Percentiles rank a stretch among this genome's conserved stretches.
These are phyloP conservation scores for Tetragonisca angustula DNA, from an alignment of 2,888 invertebrate species.

Conservation along the genomic window DNA sequence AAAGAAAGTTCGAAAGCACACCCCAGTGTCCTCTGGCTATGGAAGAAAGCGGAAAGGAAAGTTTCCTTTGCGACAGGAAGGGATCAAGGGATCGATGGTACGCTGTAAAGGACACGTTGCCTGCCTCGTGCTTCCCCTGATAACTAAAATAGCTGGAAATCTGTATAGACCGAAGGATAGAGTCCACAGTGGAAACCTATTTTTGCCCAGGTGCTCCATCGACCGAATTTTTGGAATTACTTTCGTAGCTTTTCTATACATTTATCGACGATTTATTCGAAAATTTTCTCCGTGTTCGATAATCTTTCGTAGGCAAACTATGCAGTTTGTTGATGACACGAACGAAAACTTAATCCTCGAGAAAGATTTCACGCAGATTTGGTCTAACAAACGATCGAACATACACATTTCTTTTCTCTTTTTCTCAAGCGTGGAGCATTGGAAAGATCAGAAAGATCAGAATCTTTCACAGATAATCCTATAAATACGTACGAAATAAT, in stretches of 20 bases:
- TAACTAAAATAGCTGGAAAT: not conserved
- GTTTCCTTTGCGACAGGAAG: conserved; percentile 27
- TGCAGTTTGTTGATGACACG: not conserved
- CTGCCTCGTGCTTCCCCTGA: not conserved
- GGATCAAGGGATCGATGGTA: conserved; percentile 30
- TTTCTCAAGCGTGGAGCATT: not conserved
- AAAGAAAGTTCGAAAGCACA: conserved; percentile 37
- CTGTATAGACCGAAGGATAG: not conserved
- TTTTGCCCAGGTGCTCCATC: not conserved
- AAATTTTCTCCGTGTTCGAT: no score
- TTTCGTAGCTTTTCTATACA: not conserved
- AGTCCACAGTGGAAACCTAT: not conserved
- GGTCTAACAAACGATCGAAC: not conserved
- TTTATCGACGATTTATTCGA: not conserved
- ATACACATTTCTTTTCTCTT: no score
- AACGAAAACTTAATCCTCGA: not conserved
- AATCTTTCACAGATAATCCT: not conserved
- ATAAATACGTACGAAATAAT: not conserved
- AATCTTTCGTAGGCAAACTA: no score
- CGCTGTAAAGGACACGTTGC: not conserved
- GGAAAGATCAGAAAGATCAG: not conserved
- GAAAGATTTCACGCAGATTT: not conserved
- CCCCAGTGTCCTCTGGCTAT: conserved; percentile 1
- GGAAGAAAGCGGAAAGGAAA: conserved; percentile 34
- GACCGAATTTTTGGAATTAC: not conserved